Percentiles rank a stretch among this genome's conserved stretches.
phyloP scores from a whole-genome alignment of 2,888 invertebrate species.

The Pollenia angustigena region DNA sequence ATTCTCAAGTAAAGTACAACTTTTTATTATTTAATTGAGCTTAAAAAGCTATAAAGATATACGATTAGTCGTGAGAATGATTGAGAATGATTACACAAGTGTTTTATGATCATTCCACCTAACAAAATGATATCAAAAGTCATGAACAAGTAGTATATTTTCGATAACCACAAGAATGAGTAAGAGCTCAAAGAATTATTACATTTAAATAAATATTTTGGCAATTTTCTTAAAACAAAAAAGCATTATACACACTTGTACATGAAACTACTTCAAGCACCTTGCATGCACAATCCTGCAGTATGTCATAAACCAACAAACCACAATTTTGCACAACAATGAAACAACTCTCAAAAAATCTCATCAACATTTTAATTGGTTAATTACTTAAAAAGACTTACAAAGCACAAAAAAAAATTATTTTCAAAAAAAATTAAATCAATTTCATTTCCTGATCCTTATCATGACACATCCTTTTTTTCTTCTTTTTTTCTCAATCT shows the following conservation, averaged over 20 bases:
- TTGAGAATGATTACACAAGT: too few relatives aligned
- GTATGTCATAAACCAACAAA: not conserved
- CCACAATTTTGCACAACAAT: conserved; percentile 11
- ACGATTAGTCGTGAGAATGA: too few relatives aligned
- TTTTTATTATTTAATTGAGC: too few relatives aligned
- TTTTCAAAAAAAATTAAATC: conserved; percentile 13
- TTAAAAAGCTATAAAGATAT: too few relatives aligned
- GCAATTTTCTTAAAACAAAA: not conserved
- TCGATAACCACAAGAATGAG: too few relatives aligned
- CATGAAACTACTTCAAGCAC: not conserved
- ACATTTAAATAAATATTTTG: too few relatives aligned
- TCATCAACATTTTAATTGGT: conserved; percentile 39
- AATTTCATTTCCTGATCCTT: conserved; percentile 73
- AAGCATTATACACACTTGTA: not conserved
- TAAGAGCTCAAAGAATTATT: too few relatives aligned
- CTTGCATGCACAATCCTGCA: not conserved
- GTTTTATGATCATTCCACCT: too few relatives aligned
- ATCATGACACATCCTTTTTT: conserved; percentile 59
- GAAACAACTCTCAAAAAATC: not conserved
- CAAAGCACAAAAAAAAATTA: not conserved
- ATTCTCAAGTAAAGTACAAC: too few relatives aligned
- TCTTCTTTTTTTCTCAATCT: conserved; percentile 73
- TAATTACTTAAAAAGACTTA: conserved; percentile 5
- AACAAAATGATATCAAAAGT: too few relatives aligned
- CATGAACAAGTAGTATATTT: too few relatives aligned